Percentiles rank a stretch among this genome's conserved stretches.
phyloP scores from a whole-genome alignment of 2,113 vertebrate species.

The Corydoras maculifer region DNA sequence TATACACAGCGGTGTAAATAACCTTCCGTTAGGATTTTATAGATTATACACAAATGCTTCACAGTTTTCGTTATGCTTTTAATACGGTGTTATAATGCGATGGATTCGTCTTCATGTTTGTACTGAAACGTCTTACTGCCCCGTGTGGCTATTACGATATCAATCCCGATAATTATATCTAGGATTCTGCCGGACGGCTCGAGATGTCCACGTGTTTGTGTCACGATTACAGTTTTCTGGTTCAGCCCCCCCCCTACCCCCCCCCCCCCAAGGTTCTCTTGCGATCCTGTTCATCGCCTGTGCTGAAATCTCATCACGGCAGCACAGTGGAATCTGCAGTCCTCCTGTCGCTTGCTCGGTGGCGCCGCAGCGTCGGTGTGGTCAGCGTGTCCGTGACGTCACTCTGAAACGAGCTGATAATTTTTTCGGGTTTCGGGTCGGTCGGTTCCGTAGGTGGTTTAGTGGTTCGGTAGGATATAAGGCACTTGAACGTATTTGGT shows the following conservation, averaged over 20 bases:
- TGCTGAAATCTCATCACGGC: constrained; percentile 29
- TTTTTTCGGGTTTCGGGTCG: constrained; percentile 37
- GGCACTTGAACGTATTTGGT: constrained; percentile 98
- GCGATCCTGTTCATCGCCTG: constrained; percentile 20
- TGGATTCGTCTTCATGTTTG: constrained; percentile 52
- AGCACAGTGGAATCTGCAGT: constrained; percentile 14
- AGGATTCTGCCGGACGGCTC: constrained; percentile 62
- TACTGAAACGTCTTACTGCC: constrained; percentile 64
- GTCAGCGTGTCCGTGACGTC: background rate
- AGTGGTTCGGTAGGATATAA: constrained; percentile 62
- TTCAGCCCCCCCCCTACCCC: constrained; percentile 49
- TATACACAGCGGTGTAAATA: constrained; percentile 74
- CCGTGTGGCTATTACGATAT: constrained; percentile 49
- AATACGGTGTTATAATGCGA: constrained; percentile 48
- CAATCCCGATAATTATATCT: constrained; percentile 71
- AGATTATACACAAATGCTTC: constrained; percentile 95
- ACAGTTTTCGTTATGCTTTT: constrained; percentile 77
- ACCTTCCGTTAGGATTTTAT: constrained; percentile 71
- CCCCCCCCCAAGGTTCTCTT: constrained; percentile 20
- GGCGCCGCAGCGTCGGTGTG: no score
- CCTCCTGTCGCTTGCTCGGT: background rate
- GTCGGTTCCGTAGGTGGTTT: constrained; percentile 32
- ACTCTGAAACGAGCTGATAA: constrained; percentile 14
- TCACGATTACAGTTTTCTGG: constrained; percentile 62
- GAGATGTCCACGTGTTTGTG: constrained; percentile 48